A percentile compares a stretch with the other conserved stretches of the same genome.
phyloP scores from a whole-genome alignment of 2,888 invertebrate genomes.

The Cremastinae sp. region DNA sequence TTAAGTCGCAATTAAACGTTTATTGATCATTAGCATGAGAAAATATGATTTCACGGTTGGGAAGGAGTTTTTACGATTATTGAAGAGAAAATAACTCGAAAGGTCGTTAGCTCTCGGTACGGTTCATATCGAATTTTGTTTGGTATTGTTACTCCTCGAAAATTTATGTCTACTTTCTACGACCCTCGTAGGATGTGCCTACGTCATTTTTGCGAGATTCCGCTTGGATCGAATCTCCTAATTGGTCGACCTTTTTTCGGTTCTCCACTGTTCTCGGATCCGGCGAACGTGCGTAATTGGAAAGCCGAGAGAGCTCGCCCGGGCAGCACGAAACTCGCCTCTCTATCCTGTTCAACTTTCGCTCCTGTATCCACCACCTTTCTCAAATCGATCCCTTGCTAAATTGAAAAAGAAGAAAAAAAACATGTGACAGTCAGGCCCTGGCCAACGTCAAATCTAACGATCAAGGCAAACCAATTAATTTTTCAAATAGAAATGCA shows the following conservation, averaged over 20 bases:
- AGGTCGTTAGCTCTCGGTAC: no score
- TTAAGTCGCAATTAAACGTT: no score
- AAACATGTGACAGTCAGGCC: not conserved
- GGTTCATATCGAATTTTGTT: no score
- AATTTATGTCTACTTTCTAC: constrained; percentile 5
- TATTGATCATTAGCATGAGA: no score
- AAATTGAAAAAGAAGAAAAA: constrained; percentile 33
- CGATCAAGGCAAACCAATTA: constrained; percentile 43
- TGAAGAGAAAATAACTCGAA: no score
- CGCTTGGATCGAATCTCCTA: constrained; percentile 62
- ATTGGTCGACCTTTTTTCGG: constrained; percentile 65
- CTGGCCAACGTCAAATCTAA: constrained; percentile 28
- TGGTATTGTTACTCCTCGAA: constrained; percentile 6
- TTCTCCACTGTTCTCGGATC: constrained; percentile 1
- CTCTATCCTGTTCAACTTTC: not conserved
- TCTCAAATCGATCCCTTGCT: constrained; percentile 23
- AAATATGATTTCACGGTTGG: no score
- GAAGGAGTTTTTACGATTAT: no score
- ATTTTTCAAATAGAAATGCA: constrained; percentile 14
- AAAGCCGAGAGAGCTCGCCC: constrained; percentile 49
- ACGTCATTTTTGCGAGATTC: constrained; percentile 27
- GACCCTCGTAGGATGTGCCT: constrained; percentile 44
- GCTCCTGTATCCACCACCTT: constrained; percentile 3
- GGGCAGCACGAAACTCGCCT: constrained; percentile 11
- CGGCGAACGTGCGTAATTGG: constrained; percentile 63